Evolutionary conservation across 2,888 invertebrate genomes (phyloP).

Genomic region (Oligia latruncula): DNA sequence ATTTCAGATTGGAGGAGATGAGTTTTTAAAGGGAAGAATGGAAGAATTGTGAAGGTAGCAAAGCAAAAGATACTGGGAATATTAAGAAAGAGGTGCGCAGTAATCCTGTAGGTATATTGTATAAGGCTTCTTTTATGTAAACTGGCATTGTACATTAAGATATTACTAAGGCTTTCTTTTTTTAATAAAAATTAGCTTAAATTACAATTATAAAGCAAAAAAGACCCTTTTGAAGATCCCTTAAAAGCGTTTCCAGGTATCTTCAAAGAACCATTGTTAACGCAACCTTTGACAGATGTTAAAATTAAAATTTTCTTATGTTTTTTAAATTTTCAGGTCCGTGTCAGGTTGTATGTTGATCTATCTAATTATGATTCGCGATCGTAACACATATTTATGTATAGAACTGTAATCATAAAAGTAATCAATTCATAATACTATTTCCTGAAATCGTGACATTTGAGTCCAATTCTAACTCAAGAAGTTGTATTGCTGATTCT

Average conservation of each 20-base stretch:
- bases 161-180: neutral
- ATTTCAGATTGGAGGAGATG: constrained; percentile 46
- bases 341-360: neutral
- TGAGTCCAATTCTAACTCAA: neutral
- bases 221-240: neutral
- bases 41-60: neutral
- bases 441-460: neutral
- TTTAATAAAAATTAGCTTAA: neutral
- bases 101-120: neutral
- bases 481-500: neutral
- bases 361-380: neutral
- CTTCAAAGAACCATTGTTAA: neutral
- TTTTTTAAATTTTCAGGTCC: too few relatives aligned
- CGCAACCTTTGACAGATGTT: neutral
- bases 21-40: constrained; percentile 46
- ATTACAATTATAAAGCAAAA: neutral
- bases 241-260: neutral
- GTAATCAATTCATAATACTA: too few relatives aligned
- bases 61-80: neutral
- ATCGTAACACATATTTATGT: neutral
- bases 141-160: neutral
- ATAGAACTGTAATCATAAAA: neutral
- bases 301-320: too few relatives aligned
- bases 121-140: neutral
- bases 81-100: constrained; percentile 5